These are phyloP conservation scores for Serripes groenlandicus DNA, from an alignment of 2,888 invertebrate species.

Conservation along the genomic window DNA sequence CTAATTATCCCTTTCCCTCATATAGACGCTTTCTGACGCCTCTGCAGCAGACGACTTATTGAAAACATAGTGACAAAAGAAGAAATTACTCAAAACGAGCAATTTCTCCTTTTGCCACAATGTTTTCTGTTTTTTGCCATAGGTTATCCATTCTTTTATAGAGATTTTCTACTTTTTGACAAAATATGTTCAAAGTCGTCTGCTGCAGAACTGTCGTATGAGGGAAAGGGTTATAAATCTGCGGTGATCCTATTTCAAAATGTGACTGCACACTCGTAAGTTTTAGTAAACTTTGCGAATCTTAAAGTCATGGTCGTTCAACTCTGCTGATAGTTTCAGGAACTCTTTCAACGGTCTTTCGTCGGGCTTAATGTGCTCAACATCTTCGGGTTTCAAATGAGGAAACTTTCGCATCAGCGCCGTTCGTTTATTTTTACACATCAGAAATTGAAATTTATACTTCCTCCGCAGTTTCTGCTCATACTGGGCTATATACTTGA, in stretches of 20 bases:
- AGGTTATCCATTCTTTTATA: too few relatives aligned
- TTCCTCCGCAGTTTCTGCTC: constrained; percentile 69
- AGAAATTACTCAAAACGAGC: not conserved
- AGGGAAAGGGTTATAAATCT: too few relatives aligned
- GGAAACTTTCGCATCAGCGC: constrained; percentile 54
- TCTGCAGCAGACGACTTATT: too few relatives aligned
- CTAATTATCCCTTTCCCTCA: too few relatives aligned
- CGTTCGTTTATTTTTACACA: constrained; percentile 16
- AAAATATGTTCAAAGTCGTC: too few relatives aligned
- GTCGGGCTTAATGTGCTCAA: constrained; percentile 30
- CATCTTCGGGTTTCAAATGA: constrained; percentile 49
- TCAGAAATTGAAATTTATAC: constrained; percentile 22
- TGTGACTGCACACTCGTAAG: too few relatives aligned
- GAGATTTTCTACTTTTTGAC: too few relatives aligned
- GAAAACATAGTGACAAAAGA: not conserved
- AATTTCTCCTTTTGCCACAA: not conserved
- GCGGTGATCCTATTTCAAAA: too few relatives aligned
- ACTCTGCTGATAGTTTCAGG: constrained; percentile 6
- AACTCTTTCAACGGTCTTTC: constrained; percentile 10
- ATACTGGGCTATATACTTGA: constrained; percentile 71
- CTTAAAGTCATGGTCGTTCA: constrained; percentile 16
- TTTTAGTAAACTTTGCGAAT: not conserved
- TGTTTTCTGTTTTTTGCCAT: too few relatives aligned
- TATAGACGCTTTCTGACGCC: too few relatives aligned
- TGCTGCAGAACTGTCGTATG: too few relatives aligned